These are phyloP conservation scores for Plestiodon gilberti DNA, from an alignment of 2,113 vertebrate species.

Conservation along the genomic window DNA sequence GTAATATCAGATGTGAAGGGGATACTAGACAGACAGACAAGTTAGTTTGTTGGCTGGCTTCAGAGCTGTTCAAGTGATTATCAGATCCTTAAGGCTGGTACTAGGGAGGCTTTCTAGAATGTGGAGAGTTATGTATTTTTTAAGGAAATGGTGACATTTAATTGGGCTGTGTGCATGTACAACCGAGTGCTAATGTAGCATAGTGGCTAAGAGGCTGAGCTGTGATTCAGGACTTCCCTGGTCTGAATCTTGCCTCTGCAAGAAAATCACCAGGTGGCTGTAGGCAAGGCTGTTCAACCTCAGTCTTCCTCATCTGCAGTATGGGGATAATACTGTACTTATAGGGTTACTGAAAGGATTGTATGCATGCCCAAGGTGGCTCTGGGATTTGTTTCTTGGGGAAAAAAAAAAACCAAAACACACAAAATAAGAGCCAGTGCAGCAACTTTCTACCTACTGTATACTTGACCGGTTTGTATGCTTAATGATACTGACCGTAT, in stretches of 20 bases:
- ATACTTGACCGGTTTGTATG: too few relatives aligned
- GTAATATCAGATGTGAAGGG: neutral
- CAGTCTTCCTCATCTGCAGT: neutral
- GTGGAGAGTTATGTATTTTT: neutral
- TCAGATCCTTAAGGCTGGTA: neutral
- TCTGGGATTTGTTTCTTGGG: neutral
- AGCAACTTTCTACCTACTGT: too few relatives aligned
- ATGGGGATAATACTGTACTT: too few relatives aligned
- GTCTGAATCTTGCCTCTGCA: too few relatives aligned
- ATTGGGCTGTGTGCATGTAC: neutral
- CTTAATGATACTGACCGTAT: too few relatives aligned
- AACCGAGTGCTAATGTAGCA: too few relatives aligned
- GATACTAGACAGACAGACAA: neutral
- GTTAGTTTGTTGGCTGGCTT: neutral
- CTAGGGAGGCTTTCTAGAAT: neutral
- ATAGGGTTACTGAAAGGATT: too few relatives aligned
- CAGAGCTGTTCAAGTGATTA: neutral
- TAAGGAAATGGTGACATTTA: neutral
- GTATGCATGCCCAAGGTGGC: neutral
- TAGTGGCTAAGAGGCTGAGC: neutral
- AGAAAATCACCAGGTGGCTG: too few relatives aligned
- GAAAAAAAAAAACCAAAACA: too few relatives aligned
- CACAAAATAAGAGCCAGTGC: too few relatives aligned
- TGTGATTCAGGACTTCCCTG: too few relatives aligned
- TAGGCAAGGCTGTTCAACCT: too few relatives aligned